Percentiles rank a stretch among this genome's conserved stretches.
phyloP scores from a whole-genome alignment of 2,797 vertebrate genomes.

The Peromyscus aztecus region DNA sequence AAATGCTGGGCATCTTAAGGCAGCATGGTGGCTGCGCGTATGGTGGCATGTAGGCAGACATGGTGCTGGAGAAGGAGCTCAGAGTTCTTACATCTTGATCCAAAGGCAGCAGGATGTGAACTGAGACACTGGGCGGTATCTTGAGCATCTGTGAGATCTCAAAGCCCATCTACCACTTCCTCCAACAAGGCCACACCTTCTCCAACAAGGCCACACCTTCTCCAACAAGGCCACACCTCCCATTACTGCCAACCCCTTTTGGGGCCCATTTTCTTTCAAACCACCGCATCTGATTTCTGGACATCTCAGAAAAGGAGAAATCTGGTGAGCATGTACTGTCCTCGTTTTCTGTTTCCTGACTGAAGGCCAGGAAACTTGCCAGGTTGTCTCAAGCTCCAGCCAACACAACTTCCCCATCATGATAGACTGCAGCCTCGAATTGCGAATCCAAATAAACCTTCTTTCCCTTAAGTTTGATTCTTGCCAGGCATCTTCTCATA shows the following conservation, averaged over 20 bases:
- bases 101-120: neutral
- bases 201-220: neutral
- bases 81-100: neutral
- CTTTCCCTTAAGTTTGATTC: neutral
- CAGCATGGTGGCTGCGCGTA: neutral
- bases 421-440: neutral
- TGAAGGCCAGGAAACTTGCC: neutral
- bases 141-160: neutral
- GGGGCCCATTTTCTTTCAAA: neutral
- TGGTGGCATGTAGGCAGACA: neutral
- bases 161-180: neutral
- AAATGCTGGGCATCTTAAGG: neutral
- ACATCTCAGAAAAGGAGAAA: neutral
- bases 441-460: neutral
- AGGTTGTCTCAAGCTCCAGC: neutral
- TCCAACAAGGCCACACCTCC: neutral
- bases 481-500: neutral
- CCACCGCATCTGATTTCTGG: neutral
- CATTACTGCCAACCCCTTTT: neutral
- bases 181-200: neutral
- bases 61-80: neutral
- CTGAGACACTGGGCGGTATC: neutral
- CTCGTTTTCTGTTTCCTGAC: neutral
- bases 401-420: neutral
- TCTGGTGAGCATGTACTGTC: neutral